Base-by-base conservation (phyloP, 2,888 invertebrate species). In the Caenorhabditis auriculariae region DNA sequence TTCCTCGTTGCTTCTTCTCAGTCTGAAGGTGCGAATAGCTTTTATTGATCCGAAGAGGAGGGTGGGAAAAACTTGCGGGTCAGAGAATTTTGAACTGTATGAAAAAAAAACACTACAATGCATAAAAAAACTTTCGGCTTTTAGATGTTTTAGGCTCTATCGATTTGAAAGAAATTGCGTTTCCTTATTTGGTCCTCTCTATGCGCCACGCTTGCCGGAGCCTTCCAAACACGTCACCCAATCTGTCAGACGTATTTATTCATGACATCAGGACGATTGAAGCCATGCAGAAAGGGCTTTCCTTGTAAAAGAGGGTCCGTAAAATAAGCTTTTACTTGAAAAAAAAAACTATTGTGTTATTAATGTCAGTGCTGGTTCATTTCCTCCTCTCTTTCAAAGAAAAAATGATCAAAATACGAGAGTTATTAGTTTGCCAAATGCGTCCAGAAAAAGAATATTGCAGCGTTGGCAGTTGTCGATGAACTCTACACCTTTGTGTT, bases 1-100 rank as follows among this genome's bases (percentile, higher is more conserved):
- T 63, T 62, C 46, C 45, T 64, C 38, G 61, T 66, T 7, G 63
- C 64, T 23, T 51, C 58, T 32, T 49, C 54, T 32, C 49, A 50
- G 32, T 63, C 63, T n/a, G 53, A 60, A n/a, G 66, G 62, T 62
- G 12, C 9, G 35, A 47, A 47, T 17, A 28, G 38, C 19, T 38
- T 38, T 38, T 38, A 17, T 7, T 38, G n/a, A 17, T 38, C 9
- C 35, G 35, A 12, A 12, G 15, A 35, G 9, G 35, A 9, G 15
- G 9, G 9, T 35, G 9, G 35, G 15, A 35, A 12, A 15, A 9
- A 15, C 35, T 15, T 12, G 35, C 35, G 35, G 35, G 15, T 15
- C 35, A 35, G 15, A 35, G 15, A 35, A n/a, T 9, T 32, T 32
- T 9, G 35, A 12, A 12, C 9, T 32, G 9, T 32, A 12, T 32